Percentiles rank a stretch among this genome's conserved stretches.
Conservation (phyloP, 2,888 invertebrate species). For the Heliconius erato region DNA sequence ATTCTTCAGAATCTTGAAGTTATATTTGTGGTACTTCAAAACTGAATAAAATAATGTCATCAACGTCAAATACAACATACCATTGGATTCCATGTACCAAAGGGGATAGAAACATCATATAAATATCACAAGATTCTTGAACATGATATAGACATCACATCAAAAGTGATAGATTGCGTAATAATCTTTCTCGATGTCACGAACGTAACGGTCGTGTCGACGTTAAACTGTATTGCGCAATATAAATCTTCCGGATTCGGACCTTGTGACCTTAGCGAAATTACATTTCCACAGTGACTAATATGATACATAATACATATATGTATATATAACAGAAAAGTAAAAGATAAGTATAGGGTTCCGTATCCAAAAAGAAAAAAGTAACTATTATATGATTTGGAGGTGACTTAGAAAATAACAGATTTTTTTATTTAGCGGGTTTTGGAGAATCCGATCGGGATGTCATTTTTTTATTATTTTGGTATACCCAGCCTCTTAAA, state of each 20-base stretch:
- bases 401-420: too few species aligned
- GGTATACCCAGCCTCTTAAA: too few species aligned
- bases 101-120: background rate
- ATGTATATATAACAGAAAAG: background rate
- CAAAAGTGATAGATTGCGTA: constrained; percentile 41
- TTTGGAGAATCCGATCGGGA: too few species aligned
- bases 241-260: constrained; percentile 57
- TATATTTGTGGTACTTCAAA: background rate
- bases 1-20: background rate
- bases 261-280: constrained; percentile 61
- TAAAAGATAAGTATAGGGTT: too few species aligned
- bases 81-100: background rate
- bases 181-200: constrained; percentile 40
- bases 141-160: constrained; percentile 5
- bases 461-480: too few species aligned
- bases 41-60: background rate
- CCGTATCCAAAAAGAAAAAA: background rate
- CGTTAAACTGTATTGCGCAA: constrained; percentile 50
- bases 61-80: too few species aligned
- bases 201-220: constrained; percentile 51
- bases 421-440: too few species aligned
- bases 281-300: constrained; percentile 77
- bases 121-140: background rate
- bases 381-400: background rate
- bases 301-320: constrained; percentile 58